Evolutionary conservation across 2,888 invertebrate species (phyloP).

Genomic region (Epinotia demarniana): DNA sequence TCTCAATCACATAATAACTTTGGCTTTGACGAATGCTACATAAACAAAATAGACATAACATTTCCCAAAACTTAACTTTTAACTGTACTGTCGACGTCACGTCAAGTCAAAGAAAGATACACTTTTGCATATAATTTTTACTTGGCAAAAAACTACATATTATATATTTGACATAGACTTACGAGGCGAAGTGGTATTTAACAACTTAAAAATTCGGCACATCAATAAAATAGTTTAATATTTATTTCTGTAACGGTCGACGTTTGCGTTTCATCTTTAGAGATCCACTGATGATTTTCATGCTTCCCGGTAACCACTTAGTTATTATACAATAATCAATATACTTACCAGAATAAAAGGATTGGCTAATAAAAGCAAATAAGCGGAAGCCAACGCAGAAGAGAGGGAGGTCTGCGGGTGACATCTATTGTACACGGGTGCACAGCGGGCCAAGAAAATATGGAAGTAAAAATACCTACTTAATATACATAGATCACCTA

Average conservation of each 20-base stretch:
- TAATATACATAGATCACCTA: no score
- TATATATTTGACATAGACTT: no score
- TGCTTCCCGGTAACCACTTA: neutral
- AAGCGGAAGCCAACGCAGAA: constrained; percentile 50
- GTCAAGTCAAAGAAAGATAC: no score
- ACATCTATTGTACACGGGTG: constrained; percentile 61
- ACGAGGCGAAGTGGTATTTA: no score
- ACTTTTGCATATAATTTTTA: no score
- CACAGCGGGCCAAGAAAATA: constrained; percentile 52
- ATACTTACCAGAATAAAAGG: constrained; percentile 41
- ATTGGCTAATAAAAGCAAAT: constrained; percentile 55
- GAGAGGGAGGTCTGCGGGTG: constrained; percentile 56
- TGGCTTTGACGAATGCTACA: no score
- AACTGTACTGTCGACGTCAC: no score
- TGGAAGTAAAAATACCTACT: neutral
- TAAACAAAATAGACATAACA: no score
- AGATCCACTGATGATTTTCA: neutral
- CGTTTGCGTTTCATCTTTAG: neutral
- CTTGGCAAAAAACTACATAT: no score
- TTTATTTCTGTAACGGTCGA: neutral
- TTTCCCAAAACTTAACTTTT: no score
- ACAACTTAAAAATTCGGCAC: no score
- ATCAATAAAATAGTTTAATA: neutral
- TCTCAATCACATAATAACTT: no score
- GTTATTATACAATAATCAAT: constrained; percentile 42